phyloP scores from a whole-genome alignment of 2,113 vertebrate species.

The Arenaria interpres region DNA sequence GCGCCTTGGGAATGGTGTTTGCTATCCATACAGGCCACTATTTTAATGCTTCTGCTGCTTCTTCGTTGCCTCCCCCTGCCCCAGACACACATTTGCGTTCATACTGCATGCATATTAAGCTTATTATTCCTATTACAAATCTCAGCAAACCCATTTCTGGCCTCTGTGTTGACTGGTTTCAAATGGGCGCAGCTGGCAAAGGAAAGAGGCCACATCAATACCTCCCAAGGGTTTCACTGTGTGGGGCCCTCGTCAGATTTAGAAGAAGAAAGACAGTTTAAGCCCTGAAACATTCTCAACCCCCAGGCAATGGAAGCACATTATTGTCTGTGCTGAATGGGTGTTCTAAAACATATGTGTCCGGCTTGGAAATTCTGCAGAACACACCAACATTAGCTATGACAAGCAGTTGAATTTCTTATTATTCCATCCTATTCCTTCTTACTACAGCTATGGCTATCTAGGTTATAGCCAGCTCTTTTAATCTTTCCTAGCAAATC shows the following conservation, averaged over 20 bases:
- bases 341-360: neutral
- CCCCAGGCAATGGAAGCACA: neutral
- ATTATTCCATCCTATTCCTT: neutral
- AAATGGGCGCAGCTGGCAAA: rapidly evolving
- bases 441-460: neutral
- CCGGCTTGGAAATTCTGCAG: neutral
- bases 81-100: neutral
- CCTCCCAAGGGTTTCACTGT: neutral
- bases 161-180: neutral
- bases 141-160: neutral
- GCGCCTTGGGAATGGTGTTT: neutral
- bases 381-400: neutral
- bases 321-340: neutral
- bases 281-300: neutral
- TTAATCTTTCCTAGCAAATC: neutral
- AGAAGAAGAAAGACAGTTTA: neutral
- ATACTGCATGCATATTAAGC: neutral
- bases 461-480: neutral
- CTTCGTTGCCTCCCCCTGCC: neutral
- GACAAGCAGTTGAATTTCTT: neutral
- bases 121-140: neutral
- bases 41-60: neutral
- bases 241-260: neutral
- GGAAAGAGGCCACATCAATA: neutral
- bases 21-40: neutral